These are phyloP conservation scores for Miopithecus talapoin DNA, from an alignment of 2,797 vertebrate species.

Conservation along the genomic window DNA sequence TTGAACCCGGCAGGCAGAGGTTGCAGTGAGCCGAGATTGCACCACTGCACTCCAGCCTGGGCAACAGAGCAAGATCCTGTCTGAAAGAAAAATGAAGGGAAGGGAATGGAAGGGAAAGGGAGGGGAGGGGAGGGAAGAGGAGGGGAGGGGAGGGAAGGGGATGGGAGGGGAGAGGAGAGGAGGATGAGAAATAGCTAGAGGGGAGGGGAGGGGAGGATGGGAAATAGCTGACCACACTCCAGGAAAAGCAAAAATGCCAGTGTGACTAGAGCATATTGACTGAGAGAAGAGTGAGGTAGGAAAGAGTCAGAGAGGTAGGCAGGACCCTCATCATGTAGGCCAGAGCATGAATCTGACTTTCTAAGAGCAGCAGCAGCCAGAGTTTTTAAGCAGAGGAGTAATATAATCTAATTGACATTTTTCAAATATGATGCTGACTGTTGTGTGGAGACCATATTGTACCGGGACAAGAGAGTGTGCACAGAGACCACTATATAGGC, in stretches of 20 bases:
- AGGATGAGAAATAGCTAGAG: too few species aligned
- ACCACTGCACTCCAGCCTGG: too few species aligned
- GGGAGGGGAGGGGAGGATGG: background rate
- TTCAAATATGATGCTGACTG: background rate
- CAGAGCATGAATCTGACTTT: background rate
- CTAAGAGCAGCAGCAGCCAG: background rate
- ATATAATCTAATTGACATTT: background rate
- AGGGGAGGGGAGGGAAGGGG: too few species aligned
- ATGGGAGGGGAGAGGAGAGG: too few species aligned
- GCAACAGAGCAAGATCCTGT: too few species aligned
- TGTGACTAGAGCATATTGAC: background rate
- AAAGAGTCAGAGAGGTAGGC: background rate
- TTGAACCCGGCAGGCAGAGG: too few species aligned
- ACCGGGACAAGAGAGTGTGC: background rate
- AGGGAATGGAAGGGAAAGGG: too few species aligned
- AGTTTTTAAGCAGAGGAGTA: slow-evolving; percentile 21
- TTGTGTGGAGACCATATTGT: background rate
- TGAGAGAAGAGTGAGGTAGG: background rate
- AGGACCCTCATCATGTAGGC: background rate
- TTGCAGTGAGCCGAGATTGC: too few species aligned
- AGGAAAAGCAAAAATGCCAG: background rate
- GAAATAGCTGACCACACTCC: background rate
- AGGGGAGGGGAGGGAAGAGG: accelerated
- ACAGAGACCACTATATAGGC: background rate
- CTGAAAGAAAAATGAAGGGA: too few species aligned